These are phyloP conservation scores for Aspidiotus rigidus DNA, from an alignment of 2,888 invertebrate genomes.

Conservation along the genomic window DNA sequence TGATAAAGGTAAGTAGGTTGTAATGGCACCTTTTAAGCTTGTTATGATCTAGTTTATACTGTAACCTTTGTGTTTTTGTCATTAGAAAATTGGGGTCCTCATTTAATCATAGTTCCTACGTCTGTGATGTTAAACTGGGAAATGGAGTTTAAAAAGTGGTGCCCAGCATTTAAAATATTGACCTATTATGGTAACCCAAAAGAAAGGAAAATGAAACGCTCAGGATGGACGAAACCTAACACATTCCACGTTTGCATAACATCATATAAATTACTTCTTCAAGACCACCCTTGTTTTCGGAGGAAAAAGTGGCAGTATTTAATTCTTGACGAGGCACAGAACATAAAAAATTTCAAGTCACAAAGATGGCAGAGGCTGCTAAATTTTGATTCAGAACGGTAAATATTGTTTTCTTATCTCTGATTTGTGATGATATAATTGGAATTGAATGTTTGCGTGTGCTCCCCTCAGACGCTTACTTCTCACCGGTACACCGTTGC, in stretches of 20 bases:
- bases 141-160: conserved; percentile 99
- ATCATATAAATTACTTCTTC: conserved; percentile 94
- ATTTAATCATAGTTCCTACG: conserved; percentile 96
- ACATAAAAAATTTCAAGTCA: conserved; percentile 98
- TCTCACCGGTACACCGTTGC: conserved; percentile 88
- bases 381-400: conserved; percentile 87
- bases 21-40: neutral
- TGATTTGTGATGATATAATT: neutral
- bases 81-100: conserved; percentile 88
- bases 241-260: conserved; percentile 98
- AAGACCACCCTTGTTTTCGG: conserved; percentile 95
- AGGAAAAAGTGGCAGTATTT: conserved; percentile 97
- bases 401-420: conserved; percentile 40
- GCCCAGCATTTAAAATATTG: conserved; percentile 96
- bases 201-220: conserved; percentile 81
- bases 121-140: conserved; percentile 99
- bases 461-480: conserved; percentile 56
- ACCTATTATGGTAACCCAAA: conserved; percentile 96
- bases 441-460: neutral
- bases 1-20: conserved; percentile 53
- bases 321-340: conserved; percentile 96
- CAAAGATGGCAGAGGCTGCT: conserved; percentile 95
- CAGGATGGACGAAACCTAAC: conserved; percentile 95
- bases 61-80: neutral
- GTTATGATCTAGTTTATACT: neutral